These are phyloP conservation scores for Trichomycterus rosablanca DNA, from an alignment of 2,113 vertebrate genomes.

Conservation along the genomic window DNA sequence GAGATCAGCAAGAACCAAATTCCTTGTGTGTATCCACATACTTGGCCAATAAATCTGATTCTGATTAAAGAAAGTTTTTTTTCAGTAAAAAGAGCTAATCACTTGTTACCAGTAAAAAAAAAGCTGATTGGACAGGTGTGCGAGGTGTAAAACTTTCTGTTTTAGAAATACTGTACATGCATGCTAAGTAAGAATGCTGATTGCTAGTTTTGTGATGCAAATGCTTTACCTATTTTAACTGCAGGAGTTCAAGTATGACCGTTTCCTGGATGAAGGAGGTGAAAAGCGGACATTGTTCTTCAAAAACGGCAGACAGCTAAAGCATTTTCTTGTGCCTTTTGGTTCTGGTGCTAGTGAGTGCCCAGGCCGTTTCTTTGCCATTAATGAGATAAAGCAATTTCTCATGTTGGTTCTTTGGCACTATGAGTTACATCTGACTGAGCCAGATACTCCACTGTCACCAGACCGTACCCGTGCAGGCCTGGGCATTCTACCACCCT, in stretches of 20 bases:
- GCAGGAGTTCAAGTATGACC: slow-evolving; percentile 53
- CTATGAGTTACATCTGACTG: slow-evolving; percentile 48
- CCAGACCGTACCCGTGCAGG: slow-evolving; percentile 48
- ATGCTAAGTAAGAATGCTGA: no score
- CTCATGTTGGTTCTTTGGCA: slow-evolving; percentile 43
- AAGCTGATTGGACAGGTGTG: no score
- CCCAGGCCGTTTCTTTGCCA: slow-evolving; percentile 55
- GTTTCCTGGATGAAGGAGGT: slow-evolving; percentile 49
- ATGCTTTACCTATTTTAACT: neutral
- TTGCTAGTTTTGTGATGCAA: no score
- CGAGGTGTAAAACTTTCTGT: no score
- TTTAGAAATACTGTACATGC: no score
- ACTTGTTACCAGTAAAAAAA: no score
- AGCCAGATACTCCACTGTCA: neutral
- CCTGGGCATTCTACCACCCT: slow-evolving; percentile 49
- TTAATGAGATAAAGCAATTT: slow-evolving; percentile 55
- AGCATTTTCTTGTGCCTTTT: slow-evolving; percentile 50
- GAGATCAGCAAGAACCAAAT: no score
- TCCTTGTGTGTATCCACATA: no score
- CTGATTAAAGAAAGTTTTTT: no score
- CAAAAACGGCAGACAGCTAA: slow-evolving; percentile 50
- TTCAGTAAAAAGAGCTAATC: no score
- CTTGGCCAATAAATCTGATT: no score
- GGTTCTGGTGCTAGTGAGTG: slow-evolving; percentile 54
- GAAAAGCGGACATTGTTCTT: slow-evolving; percentile 46